Percentiles rank a stretch among this genome's conserved stretches.
Conservation (phyloP, 2,888 invertebrate genomes). For the Lithophane semibrunnea region DNA sequence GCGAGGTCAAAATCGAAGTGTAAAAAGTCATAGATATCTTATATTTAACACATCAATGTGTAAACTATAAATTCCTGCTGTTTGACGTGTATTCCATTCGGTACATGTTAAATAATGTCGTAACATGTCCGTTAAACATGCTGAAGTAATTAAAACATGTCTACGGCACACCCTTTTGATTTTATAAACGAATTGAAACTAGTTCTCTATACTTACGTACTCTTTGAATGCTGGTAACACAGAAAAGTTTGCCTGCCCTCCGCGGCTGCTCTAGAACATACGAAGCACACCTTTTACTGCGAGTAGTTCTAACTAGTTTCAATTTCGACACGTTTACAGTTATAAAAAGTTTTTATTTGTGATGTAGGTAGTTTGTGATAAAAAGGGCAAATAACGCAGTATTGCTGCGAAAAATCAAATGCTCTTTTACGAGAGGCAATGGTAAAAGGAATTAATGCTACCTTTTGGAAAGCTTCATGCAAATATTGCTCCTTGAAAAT, state of each 20-base stretch:
- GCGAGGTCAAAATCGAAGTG: no score
- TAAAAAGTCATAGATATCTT: no score
- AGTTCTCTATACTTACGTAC: not conserved
- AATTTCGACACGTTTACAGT: constrained; percentile 1
- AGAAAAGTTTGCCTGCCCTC: constrained; percentile 29
- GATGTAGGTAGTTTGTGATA: not conserved
- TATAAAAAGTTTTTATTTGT: constrained; percentile 5
- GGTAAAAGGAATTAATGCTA: no score
- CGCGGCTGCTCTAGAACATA: constrained; percentile 15
- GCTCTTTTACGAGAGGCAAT: no score
- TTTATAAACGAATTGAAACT: constrained; percentile 14
- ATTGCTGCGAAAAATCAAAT: not conserved
- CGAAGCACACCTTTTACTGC: constrained; percentile 11
- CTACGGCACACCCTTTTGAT: constrained; percentile 17
- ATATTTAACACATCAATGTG: no score
- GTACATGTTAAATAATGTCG: constrained; percentile 5
- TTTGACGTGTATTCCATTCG: not conserved
- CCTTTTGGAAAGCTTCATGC: no score
- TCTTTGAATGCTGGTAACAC: constrained; percentile 13
- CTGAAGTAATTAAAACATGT: constrained; percentile 30
- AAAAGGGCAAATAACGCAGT: not conserved
- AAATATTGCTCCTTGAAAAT: no score
- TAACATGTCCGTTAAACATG: not conserved
- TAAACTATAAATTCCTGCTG: not conserved
- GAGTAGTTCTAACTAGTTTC: not conserved